Base-by-base conservation (phyloP, 1,140 invertebrate genomes). In the Trichoplusia ni region DNA sequence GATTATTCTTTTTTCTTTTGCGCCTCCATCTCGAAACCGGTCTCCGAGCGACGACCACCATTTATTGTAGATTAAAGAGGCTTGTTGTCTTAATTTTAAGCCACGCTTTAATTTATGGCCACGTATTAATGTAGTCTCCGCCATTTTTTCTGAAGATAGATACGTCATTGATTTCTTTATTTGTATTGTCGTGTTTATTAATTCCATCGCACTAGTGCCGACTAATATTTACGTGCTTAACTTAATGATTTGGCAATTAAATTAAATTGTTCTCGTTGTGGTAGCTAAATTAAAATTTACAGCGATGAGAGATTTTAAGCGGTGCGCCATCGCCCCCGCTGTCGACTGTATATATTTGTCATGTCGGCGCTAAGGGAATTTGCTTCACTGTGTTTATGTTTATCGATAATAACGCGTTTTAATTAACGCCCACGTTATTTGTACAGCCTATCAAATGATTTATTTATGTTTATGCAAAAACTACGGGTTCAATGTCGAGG, bases 71-170 rank as follows among this genome's bases (percentile, higher is more conserved):
- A 90, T 90, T 90, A 90, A 90, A 88, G 80, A 90, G 87, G 76
- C 83, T 89, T 89, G 88, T 90, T 90, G 88, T 90, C 88, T 90
- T 86, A 89, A 90, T 90, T 90, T 88, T 86, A 83, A 90, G 81
- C 79, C 79, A 81, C 79, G 77, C 75, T 85, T 83, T 85, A 90
- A 90, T 89, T 90, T 90, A 90, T 89, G 77, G 77, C 75, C 75
- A 84, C 76, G 77, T 88, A 86, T 89, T 87, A 86, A 86, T 85
- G 79, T 75, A 71, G 69, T 77, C 77, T 76, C 81, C 71, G 78
- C 81, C 81, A 84, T 79, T 85, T 87, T 89, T 86, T 88, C 76
- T 56, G 56, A 71, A 77, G 79, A 79, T 79, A 83, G 71, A 83
- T 69, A 73, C 74, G 66, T 74, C 82, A 82, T 81, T 82, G 82